Conservation (phyloP, 1,140 invertebrate genomes). For the Drosophila seguyi region DNA sequence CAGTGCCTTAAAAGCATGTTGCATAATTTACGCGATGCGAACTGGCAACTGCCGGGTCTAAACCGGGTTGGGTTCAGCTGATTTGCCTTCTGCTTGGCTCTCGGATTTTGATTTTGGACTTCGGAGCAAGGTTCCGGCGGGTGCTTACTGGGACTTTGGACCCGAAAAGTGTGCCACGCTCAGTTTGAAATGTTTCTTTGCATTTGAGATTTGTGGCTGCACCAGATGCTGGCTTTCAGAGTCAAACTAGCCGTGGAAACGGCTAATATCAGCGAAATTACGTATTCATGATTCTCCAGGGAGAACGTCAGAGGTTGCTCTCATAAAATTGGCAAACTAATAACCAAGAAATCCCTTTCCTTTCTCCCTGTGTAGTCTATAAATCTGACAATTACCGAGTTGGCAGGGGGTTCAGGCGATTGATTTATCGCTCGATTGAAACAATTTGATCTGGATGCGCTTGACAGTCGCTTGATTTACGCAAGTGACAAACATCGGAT, state of each 20-base stretch:
- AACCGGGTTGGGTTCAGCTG: slow-evolving; percentile 31
- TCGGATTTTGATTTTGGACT: slow-evolving; percentile 23
- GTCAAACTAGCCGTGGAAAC: slow-evolving; percentile 43
- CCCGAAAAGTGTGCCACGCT: slow-evolving; percentile 55
- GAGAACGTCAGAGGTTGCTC: not conserved
- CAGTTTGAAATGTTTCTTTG: slow-evolving; percentile 55
- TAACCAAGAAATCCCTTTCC: not conserved
- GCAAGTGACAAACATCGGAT: slow-evolving; percentile 47
- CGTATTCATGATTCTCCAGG: slow-evolving; percentile 42
- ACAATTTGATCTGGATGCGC: slow-evolving; percentile 37
- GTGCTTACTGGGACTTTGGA: not conserved
- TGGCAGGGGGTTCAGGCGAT: slow-evolving; percentile 5
- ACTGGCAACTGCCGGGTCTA: slow-evolving; percentile 23
- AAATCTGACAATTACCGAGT: slow-evolving; percentile 7
- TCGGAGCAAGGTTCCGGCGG: slow-evolving; percentile 8
- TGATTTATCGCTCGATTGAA: slow-evolving; percentile 42
- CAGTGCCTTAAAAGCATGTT: slow-evolving; percentile 74
- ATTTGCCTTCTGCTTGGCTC: slow-evolving; percentile 62
- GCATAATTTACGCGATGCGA: slow-evolving; percentile 72
- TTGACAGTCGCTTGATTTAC: slow-evolving; percentile 50
- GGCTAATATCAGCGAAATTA: slow-evolving; percentile 50
- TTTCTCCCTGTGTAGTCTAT: not conserved
- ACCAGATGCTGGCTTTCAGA: slow-evolving; percentile 18
- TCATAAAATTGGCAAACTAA: not conserved
- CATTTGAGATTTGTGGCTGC: slow-evolving; percentile 41